Conservation (phyloP, 2,888 invertebrate genomes). For the Axea sp. region DNA sequence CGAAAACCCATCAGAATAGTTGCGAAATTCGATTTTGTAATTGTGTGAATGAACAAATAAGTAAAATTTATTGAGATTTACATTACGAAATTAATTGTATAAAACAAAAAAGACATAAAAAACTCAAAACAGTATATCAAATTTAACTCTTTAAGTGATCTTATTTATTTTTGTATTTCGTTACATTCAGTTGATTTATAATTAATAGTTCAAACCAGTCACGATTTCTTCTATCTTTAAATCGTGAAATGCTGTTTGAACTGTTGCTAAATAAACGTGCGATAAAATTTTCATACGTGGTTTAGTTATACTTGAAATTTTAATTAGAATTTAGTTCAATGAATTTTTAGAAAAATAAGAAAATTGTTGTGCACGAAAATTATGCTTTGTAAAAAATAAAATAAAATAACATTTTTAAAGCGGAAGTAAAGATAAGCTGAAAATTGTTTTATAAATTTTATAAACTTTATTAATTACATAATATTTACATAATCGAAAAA, state of each 20-base stretch:
- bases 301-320: constrained; percentile 11
- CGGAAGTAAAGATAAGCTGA: too few species aligned
- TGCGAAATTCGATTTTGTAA: constrained; percentile 7
- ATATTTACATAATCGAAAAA: constrained; percentile 51
- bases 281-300: constrained; percentile 22
- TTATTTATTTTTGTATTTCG: not conserved
- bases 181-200: constrained; percentile 5
- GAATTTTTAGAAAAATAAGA: too few species aligned
- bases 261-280: not conserved
- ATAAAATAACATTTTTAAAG: too few species aligned
- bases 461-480: constrained; percentile 57
- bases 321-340: not conserved
- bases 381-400: too few species aligned
- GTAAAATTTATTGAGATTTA: too few species aligned
- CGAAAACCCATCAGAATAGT: constrained; percentile 4
- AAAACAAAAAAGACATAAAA: too few species aligned
- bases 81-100: too few species aligned
- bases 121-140: too few species aligned
- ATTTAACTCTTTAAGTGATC: too few species aligned
- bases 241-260: constrained; percentile 10
- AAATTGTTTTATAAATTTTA: constrained; percentile 35
- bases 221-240: constrained; percentile 12
- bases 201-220: constrained; percentile 17
- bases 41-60: constrained; percentile 6
- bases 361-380: too few species aligned